Evolutionary conservation across 2,113 vertebrate species (phyloP).

Genomic region (Psittacus erithacus): DNA sequence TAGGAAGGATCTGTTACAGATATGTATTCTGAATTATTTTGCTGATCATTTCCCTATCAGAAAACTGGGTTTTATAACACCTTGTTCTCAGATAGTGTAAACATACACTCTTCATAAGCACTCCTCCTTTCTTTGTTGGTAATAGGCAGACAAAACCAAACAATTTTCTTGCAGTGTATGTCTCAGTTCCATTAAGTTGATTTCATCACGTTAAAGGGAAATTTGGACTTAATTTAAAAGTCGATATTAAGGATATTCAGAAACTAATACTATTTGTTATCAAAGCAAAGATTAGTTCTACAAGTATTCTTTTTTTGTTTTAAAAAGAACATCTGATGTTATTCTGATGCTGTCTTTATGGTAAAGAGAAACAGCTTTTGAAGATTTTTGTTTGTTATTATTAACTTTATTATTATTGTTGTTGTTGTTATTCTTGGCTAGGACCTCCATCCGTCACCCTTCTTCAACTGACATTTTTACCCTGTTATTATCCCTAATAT

Average conservation of each 20-base stretch:
- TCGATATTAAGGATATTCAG: not conserved
- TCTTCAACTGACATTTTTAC: conserved; percentile 74
- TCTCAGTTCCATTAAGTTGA: not conserved
- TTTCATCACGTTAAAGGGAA: not conserved
- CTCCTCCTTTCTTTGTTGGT: not conserved
- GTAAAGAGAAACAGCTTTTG: conserved; percentile 5
- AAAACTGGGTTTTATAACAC: not conserved
- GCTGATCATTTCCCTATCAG: not conserved
- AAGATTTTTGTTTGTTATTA: conserved; percentile 31
- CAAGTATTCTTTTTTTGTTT: not conserved
- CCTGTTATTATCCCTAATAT: conserved; percentile 80
- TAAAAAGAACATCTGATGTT: not conserved
- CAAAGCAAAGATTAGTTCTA: not conserved
- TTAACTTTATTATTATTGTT: not conserved
- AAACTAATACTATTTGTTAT: not conserved
- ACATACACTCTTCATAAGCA: not conserved
- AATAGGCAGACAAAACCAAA: not conserved
- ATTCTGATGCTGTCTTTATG: not conserved
- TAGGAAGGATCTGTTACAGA: not conserved
- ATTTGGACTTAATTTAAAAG: not conserved
- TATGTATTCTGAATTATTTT: not conserved
- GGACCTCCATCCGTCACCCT: conserved; percentile 60
- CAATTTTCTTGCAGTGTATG: not conserved
- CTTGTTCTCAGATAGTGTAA: not conserved
- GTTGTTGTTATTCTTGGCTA: conserved; percentile 29